Conservation (phyloP, 2,888 invertebrate genomes). For the Limenitis camilla region DNA sequence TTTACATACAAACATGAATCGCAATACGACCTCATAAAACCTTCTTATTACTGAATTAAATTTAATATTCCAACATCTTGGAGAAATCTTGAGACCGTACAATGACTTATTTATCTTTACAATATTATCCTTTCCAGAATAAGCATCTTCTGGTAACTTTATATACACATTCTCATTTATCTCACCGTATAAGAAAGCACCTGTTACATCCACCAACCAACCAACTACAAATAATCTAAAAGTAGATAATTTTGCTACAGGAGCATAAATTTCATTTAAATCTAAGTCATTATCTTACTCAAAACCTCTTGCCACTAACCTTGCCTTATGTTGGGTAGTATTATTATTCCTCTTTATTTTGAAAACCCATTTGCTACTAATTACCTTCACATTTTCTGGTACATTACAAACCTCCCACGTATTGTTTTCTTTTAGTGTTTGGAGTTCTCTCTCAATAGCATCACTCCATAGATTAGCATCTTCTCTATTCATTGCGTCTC, state of each 20-base stretch:
- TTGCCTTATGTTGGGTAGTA: neutral
- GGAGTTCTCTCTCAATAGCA: constrained; percentile 16
- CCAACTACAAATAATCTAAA: constrained; percentile 21
- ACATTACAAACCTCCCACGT: constrained; percentile 9
- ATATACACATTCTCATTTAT: constrained; percentile 20
- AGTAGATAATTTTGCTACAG: constrained; percentile 16
- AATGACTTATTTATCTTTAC: too few relatives aligned
- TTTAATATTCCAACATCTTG: too few relatives aligned
- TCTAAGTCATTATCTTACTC: constrained; percentile 2
- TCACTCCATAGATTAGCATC: constrained; percentile 18
- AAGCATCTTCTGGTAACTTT: constrained; percentile 19
- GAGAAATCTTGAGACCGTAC: too few relatives aligned
- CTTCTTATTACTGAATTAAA: too few relatives aligned
- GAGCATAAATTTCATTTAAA: constrained; percentile 3
- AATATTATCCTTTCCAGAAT: neutral
- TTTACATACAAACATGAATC: too few relatives aligned
- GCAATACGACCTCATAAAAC: too few relatives aligned
- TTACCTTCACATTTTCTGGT: constrained; percentile 9
- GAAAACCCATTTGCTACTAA: constrained; percentile 29
- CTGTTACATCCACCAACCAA: constrained; percentile 19
- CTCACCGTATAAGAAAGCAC: constrained; percentile 23
- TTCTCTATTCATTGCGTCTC: constrained; percentile 19
- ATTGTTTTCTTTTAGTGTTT: constrained; percentile 18
- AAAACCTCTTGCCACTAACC: constrained; percentile 7
- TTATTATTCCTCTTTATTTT: constrained; percentile 24